These are phyloP conservation scores for Harpegnathos saltator DNA, from an alignment of 1,140 invertebrate genomes.

Conservation along the genomic window DNA sequence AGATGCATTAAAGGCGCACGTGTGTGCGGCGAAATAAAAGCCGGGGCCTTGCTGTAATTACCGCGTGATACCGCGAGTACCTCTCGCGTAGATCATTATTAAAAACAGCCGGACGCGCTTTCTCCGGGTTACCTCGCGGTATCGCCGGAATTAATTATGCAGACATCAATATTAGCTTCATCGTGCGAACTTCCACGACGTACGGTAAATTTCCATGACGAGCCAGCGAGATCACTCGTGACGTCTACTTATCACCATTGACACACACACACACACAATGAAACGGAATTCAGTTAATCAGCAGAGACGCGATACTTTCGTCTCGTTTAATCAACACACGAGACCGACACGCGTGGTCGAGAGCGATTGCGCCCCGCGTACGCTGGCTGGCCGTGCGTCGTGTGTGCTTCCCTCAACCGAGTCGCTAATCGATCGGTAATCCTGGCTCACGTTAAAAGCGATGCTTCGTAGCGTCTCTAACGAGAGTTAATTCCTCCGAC, in stretches of 20 bases:
- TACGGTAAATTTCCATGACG: conserved; percentile 34
- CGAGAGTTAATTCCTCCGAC: conserved; percentile 27
- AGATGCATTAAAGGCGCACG: conserved; percentile 42
- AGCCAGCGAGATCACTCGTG: neutral
- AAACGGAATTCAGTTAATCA: too few species aligned
- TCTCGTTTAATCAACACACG: too few species aligned
- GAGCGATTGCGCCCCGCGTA: too few species aligned
- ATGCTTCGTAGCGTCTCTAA: conserved; percentile 1
- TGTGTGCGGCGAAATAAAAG: conserved; percentile 14
- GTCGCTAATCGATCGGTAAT: neutral
- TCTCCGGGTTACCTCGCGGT: neutral
- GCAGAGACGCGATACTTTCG: too few species aligned
- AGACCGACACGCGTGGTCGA: too few species aligned
- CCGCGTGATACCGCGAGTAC: conserved; percentile 9
- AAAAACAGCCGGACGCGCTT: conserved; percentile 31
- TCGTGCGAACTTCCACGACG: conserved; percentile 34
- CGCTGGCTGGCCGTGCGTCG: neutral
- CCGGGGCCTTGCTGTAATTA: conserved; percentile 36
- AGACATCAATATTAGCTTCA: conserved; percentile 50
- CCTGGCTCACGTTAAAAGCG: conserved; percentile 14
- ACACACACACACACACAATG: neutral
- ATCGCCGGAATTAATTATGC: conserved; percentile 44
- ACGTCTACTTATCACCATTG: conserved; percentile 31
- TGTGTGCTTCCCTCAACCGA: neutral
- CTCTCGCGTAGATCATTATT: conserved; percentile 27